Evolutionary conservation across 2,888 invertebrate species (phyloP), one percentile per base, ranked within the genome.

Genomic region (Asteroscopus sphinx): DNA sequence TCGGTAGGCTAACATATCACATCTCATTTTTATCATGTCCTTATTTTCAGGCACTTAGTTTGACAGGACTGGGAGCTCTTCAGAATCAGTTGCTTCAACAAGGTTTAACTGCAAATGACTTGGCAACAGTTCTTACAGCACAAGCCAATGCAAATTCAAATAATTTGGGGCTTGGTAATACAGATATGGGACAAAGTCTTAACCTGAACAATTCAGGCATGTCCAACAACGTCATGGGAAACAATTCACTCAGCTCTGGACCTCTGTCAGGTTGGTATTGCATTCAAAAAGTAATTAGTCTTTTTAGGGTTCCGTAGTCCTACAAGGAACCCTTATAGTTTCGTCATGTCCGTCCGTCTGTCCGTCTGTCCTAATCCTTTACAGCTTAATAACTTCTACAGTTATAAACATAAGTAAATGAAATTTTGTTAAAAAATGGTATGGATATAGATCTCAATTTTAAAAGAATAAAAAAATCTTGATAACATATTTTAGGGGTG

Each of bases 11-110:
- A 12, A 28, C 2, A 9, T 9, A 28, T 28, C 9, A 28, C 9
- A n/a, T n/a, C n/a, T n/a, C 25, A 25, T 28, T 8, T 8, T 28
- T 2, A 36, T 16, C 3, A 1, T 32, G 11, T 12, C 46, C 37
- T 11, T 40, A 46, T 66, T 88, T 88, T 41, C 76, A 94, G 93
- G 94, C 94, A 9, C 71, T 94, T 36, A 90, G 93, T 36, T 81
- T 94, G 36, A 88, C 91, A 3, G 94, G 94, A 7, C 68, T 94
- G 12, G 94, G 94, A 32, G 93, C 94, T 8, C 83, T 94, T 3
- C 94, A 94, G 62, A 94, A 93, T 73, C 94, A 94, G 72, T 79
- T 94, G 7, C 81, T 94, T 0, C 94, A 94, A 61, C 94, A 94
- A 81, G 94, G 94, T 1, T 77, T 94, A 21, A 93, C 94, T 0